Conservation (phyloP, 2,797 vertebrate species). For the Ceryle rudis region DNA sequence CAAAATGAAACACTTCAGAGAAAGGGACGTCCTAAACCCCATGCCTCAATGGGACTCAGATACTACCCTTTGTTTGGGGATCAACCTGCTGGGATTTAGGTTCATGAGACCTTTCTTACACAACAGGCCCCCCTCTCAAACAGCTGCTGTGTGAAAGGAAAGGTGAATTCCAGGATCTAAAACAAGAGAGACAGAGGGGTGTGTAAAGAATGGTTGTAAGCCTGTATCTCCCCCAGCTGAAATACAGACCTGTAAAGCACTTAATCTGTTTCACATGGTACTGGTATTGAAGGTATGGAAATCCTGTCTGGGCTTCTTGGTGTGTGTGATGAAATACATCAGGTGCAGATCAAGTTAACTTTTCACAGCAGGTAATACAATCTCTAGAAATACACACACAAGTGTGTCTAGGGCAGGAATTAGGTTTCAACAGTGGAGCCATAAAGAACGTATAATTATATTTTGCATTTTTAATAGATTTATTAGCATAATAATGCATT, state of each 20-base stretch:
- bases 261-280: background rate
- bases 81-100: fast-evolving
- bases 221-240: background rate
- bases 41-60: background rate
- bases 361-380: constrained; percentile 19
- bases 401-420: constrained; percentile 39
- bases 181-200: background rate
- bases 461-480: constrained; percentile 73
- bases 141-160: background rate
- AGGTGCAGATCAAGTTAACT: constrained; percentile 19
- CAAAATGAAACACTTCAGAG: background rate
- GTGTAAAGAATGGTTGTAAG: background rate
- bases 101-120: background rate
- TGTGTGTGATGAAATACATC: background rate
- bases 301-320: background rate
- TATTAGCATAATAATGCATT: constrained; percentile 74
- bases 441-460: constrained; percentile 65
- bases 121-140: background rate
- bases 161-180: background rate
- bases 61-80: fast-evolving
- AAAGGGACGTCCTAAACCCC: background rate
- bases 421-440: constrained; percentile 37
- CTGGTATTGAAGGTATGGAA: background rate
- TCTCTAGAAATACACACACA: constrained; percentile 28
- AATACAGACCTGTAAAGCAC: background rate